Evolutionary conservation across 53 echinoderm and acorn worm species (phyloP).

Genomic region (Antedon mediterranea): DNA sequence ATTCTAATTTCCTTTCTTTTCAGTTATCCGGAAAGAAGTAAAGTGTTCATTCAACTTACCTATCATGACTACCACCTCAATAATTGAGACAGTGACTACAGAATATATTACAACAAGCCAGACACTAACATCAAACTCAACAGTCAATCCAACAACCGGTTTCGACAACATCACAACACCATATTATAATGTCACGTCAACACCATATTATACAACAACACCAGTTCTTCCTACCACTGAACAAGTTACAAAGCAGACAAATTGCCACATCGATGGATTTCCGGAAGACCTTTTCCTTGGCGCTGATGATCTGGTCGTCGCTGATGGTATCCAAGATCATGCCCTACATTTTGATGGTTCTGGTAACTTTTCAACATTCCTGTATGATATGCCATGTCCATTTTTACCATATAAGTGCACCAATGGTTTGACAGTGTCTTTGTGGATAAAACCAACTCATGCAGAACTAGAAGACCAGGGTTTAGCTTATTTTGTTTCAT

Average conservation of each 20-base stretch:
- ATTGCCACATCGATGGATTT: neutral
- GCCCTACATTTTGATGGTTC: neutral
- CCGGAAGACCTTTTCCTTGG: neutral
- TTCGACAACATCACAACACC: neutral
- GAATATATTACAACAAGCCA: neutral
- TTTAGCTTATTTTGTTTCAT: neutral
- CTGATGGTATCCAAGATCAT: neutral
- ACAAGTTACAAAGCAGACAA: neutral
- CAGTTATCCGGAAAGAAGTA: neutral
- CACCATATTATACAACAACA: neutral
- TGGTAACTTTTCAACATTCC: neutral
- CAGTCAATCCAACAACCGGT: neutral
- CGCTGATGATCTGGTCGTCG: neutral
- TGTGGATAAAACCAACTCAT: conserved; percentile 52
- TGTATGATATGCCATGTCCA: neutral
- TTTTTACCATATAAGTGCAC: conserved; percentile 17
- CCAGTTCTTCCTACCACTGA: neutral
- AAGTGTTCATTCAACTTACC: neutral
- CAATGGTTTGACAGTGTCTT: conserved; percentile 51
- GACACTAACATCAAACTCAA: neutral
- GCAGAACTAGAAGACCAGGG: neutral
- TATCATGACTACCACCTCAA: neutral
- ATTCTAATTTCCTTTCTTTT: neutral
- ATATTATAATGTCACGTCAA: neutral
- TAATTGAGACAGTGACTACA: neutral